Evolutionary conservation across 92 coral and sea anemone genomes (phyloP).

Genomic region (Heteractis magnifica): DNA sequence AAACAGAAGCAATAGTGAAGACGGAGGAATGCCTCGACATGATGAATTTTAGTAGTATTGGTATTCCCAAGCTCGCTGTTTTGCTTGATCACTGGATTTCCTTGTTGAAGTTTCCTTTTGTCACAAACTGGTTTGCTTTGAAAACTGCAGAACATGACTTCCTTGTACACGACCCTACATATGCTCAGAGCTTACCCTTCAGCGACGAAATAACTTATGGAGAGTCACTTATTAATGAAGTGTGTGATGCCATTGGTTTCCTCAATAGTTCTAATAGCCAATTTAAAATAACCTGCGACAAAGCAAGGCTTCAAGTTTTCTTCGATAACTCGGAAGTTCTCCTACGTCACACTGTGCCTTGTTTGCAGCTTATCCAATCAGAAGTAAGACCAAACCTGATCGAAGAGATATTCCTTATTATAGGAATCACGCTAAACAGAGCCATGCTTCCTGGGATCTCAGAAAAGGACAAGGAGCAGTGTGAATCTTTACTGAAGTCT

Average conservation of each 20-base stretch:
- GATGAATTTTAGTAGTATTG: background rate
- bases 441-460: background rate
- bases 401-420: background rate
- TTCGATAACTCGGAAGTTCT: slow-evolving; percentile 2
- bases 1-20: slow-evolving; percentile 13
- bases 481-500: background rate
- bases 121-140: slow-evolving; percentile 28
- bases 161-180: slow-evolving; percentile 1
- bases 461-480: background rate
- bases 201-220: background rate
- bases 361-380: slow-evolving; percentile 1
- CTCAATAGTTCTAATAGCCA: background rate
- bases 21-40: background rate
- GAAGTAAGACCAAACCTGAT: background rate
- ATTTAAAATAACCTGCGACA: background rate
- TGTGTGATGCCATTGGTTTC: background rate
- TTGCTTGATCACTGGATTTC: background rate
- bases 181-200: background rate
- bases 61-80: background rate
- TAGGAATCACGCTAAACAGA: background rate
- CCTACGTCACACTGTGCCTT: background rate
- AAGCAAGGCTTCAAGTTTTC: background rate
- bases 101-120: slow-evolving; percentile 9
- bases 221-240: background rate
- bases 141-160: slow-evolving; percentile 23